Evolutionary conservation across 1,140 invertebrate species (phyloP), one percentile per base, ranked within the genome.

Genomic region (Epicauta chinensis): DNA sequence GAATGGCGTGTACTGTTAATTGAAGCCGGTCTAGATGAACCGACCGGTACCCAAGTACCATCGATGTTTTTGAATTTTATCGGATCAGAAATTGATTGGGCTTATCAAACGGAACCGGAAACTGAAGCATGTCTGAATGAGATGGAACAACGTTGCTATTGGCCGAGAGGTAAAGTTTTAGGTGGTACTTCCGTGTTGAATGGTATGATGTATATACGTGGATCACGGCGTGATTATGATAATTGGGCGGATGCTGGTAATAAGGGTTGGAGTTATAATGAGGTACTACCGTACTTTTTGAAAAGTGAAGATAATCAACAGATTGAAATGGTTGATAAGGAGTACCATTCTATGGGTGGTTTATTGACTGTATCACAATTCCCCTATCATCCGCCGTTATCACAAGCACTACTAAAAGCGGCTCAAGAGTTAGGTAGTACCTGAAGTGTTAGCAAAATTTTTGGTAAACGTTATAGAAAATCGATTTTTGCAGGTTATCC

Each of bases 131-230:
- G 91, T 64, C 75, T 91, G 12, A 83, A 80, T 1, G 82, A 90
- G 49, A 78, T 78, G 5, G 83, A 84, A 23, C 75, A 81, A 49
- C 79, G 81, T 47, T 91, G 87, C 67, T 85, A 82, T 60, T 91
- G 88, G 89, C 87, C 89, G 0, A 77, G 87, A 65, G 89, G 88
- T 64, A 93, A 92, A 73, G 87, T 91, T 0, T 68, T 93, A 2
- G 93, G 93, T 13, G 94, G 94, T 1, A 95, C 91, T 0, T 93
- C 91, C 16, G 90, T 93, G 0, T 81, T 98, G 72, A 98, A 98
- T 69, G 93, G 92, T 1, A 97, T 98, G 93, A 93, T 93, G 73
- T 97, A 98, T 69, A 92, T 97, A 50, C 77, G 95, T 40, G 95
- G 94, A 2, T 89, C 93, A 60, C 80, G 84, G 7, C 82, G 82